phyloP scores from a whole-genome alignment of 2,797 vertebrate species.

The Scolopax bukidnonensis region DNA sequence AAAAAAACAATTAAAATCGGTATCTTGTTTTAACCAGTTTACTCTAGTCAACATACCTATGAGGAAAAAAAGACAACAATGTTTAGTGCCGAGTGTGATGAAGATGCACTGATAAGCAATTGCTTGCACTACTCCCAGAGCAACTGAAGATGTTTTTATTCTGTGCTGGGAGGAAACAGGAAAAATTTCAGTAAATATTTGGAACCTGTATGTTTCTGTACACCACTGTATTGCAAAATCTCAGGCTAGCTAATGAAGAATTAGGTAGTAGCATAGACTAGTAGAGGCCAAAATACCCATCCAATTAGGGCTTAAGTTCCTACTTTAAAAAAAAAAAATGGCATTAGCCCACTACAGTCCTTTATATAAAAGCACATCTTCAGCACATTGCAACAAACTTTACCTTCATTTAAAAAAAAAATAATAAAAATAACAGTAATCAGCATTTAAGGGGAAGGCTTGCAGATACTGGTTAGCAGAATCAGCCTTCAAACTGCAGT shows the following conservation, averaged over 20 bases:
- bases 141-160: background rate
- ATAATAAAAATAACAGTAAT: too few relatives aligned
- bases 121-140: background rate
- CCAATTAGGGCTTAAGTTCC: background rate
- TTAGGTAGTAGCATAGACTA: background rate
- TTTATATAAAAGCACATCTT: background rate
- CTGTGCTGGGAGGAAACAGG: background rate
- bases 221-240: background rate
- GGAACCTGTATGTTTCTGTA: background rate
- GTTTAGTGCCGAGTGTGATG: background rate
- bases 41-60: background rate
- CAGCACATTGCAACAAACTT: background rate
- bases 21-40: background rate
- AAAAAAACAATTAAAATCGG: background rate
- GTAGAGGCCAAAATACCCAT: background rate
- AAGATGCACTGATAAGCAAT: background rate
- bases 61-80: background rate
- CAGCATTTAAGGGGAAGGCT: background rate
- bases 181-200: background rate
- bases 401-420: background rate
- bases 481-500: background rate
- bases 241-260: background rate
- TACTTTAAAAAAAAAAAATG: background rate
- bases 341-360: background rate
- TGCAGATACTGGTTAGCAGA: background rate